Base-by-base conservation (phyloP, 2,113 vertebrate species). In the Petroica traversi region DNA sequence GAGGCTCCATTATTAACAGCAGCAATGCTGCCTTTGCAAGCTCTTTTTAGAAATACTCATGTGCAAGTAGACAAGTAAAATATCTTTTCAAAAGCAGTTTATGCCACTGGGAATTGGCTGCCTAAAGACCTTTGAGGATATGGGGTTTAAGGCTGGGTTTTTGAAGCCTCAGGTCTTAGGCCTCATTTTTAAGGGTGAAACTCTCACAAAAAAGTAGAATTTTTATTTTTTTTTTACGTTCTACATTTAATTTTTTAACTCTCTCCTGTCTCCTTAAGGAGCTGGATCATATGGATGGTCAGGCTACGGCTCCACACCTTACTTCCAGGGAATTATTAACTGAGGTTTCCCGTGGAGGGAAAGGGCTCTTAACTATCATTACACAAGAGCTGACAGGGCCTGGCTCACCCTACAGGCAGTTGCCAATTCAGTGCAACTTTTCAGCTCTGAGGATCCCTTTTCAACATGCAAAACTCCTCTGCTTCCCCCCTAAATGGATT, bases 371-470 rank as follows among this genome's bases (percentile, higher is more conserved):
- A 19, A 17, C 14, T 51, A 34, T n/a, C 29, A 14, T 58, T 4
- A 0, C 10, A 40, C 7, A 9, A 7, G 19, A 72, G 25, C 43
- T 81, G 74, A 18, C 31, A 48, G 46, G 22, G 22, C 5, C 24
- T 3, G 13, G 77, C 41, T 84, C 2, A 2, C 34, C 14, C 34
- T 28, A 13, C 0, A 0, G 38, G 20, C 18, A 43, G 4, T 10
- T 51, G 68, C 33, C 63, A 68, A 73, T 3, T 19, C 64, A 31
- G 5, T 29, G 14, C 25, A 43, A 20, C 16, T 81, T 88, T 67
- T 57, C 87, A 78, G 31, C 59, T 69, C 40, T 16, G 6, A 18
- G 3, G 14, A 8, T 9, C 7, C 4, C 7, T 14, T 59, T 52
- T 8, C 36, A 72, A 72, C 23, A 9, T 0, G 0, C 19, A 57